Evolutionary conservation across 2,797 vertebrate species (phyloP).

Genomic region (Spondyliosoma cantharus): DNA sequence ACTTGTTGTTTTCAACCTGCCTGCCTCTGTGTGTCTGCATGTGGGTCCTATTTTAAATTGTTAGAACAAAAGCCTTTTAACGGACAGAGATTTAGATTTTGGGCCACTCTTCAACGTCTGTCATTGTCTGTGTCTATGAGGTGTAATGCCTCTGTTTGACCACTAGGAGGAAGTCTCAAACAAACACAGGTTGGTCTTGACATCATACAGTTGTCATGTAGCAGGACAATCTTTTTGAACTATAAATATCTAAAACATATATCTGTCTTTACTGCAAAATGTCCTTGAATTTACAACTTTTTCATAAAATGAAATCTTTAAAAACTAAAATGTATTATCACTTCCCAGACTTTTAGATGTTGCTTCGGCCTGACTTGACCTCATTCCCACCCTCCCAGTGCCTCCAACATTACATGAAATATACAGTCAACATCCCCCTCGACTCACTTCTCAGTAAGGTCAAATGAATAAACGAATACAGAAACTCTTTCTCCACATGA

Average conservation of each 20-base stretch:
- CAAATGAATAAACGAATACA: conserved; percentile 27
- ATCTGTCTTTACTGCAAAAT: neutral
- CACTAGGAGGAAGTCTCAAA: conserved; percentile 62
- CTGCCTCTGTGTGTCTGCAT: too few species aligned
- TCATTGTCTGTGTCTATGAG: neutral
- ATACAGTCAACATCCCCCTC: neutral
- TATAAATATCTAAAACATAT: neutral
- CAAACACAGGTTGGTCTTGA: neutral
- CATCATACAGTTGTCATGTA: neutral
- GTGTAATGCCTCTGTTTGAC: conserved; percentile 49
- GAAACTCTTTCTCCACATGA: conserved; percentile 30
- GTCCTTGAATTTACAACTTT: neutral
- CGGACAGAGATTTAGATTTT: neutral
- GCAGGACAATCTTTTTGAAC: neutral
- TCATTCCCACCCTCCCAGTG: neutral
- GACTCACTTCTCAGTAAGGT: conserved; percentile 10
- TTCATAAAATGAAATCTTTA: too few species aligned
- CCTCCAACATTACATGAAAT: conserved; percentile 5
- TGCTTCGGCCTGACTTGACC: conserved; percentile 9
- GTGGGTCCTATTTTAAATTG: too few species aligned
- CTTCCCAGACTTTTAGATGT: too few species aligned
- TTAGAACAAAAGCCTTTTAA: neutral
- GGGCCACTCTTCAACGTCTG: fast-evolving
- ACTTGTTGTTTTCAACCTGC: too few species aligned
- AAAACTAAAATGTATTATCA: too few species aligned